A percentile compares a stretch with the other conserved stretches of the same genome.
These are phyloP conservation scores for Cryptocephalus moraei DNA, from an alignment of 2,888 invertebrate species.

Conservation along the genomic window DNA sequence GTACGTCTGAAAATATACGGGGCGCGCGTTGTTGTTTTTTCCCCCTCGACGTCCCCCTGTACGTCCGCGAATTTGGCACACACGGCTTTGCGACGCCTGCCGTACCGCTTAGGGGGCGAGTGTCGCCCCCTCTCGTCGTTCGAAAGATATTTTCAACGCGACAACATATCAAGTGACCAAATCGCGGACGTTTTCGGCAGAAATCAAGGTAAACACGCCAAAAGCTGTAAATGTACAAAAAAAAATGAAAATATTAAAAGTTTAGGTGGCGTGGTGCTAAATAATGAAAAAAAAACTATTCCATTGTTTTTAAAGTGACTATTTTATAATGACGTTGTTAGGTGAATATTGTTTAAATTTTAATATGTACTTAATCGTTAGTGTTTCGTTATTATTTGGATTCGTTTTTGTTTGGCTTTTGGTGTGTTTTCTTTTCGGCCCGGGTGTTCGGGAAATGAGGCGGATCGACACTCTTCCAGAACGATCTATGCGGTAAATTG, in stretches of 20 bases:
- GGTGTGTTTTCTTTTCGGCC: conserved; percentile 12
- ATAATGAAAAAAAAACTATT: conserved; percentile 5
- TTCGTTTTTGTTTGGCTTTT: conserved; percentile 11
- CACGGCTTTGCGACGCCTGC: conserved; percentile 12
- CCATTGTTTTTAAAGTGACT: conserved; percentile 8
- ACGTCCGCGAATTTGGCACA: conserved; percentile 25
- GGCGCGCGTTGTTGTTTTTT: neutral
- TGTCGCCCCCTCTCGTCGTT: too few relatives aligned
- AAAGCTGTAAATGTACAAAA: conserved; percentile 12
- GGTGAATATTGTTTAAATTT: conserved; percentile 6
- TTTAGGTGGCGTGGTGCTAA: conserved; percentile 9
- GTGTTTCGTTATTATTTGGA: neutral
- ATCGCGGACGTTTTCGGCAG: conserved; percentile 29
- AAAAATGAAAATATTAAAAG: neutral
- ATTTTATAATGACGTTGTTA: conserved; percentile 10
- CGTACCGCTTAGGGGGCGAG: neutral
- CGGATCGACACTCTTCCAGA: too few relatives aligned
- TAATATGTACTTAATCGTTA: conserved; percentile 15
- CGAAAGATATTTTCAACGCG: neutral
- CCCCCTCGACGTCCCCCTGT: conserved; percentile 3
- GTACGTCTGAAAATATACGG: conserved; percentile 8
- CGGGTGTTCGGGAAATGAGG: neutral
- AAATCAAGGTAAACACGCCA: conserved; percentile 20
- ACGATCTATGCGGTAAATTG: too few relatives aligned
- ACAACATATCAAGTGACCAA: conserved; percentile 36